Evolutionary conservation across 2,888 invertebrate species (phyloP).

Genomic region (Morpho deidamia): DNA sequence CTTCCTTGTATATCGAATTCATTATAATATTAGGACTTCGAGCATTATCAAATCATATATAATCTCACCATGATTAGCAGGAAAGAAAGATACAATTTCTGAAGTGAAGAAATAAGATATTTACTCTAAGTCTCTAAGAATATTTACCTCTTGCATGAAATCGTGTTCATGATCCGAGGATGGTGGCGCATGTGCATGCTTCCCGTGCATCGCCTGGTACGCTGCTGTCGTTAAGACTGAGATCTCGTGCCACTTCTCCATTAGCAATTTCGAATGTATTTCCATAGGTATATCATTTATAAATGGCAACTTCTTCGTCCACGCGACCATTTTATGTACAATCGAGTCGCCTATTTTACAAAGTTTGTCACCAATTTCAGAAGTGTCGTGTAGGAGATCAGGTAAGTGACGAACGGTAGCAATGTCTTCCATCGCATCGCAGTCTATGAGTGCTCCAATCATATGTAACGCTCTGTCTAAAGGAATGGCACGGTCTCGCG

Average conservation of each 20-base stretch:
- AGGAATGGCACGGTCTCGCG: slow-evolving; percentile 88
- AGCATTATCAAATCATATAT: no score
- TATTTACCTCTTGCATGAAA: slow-evolving; percentile 89
- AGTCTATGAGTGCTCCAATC: slow-evolving; percentile 95
- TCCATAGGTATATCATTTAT: slow-evolving; percentile 97
- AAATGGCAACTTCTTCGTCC: slow-evolving; percentile 99
- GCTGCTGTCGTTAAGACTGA: slow-evolving; percentile 95
- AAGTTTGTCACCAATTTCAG: slow-evolving; percentile 93
- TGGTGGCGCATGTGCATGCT: slow-evolving; percentile 64
- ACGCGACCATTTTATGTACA: slow-evolving; percentile 98
- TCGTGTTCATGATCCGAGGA: slow-evolving; percentile 83
- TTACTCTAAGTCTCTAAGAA: neutral
- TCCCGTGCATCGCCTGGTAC: slow-evolving; percentile 93
- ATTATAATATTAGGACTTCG: neutral
- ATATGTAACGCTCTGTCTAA: slow-evolving; percentile 91
- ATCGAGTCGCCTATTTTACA: slow-evolving; percentile 98
- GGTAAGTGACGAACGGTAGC: slow-evolving; percentile 95
- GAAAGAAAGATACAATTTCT: no score
- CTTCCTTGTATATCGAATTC: neutral
- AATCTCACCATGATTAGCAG: no score
- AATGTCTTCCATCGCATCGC: slow-evolving; percentile 97
- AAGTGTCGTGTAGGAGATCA: slow-evolving; percentile 93
- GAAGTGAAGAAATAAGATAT: neutral
- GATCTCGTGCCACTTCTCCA: slow-evolving; percentile 99
- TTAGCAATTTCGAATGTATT: slow-evolving; percentile 95